Conservation (phyloP, 2,797 vertebrate genomes). For the Botia kubotai region DNA sequence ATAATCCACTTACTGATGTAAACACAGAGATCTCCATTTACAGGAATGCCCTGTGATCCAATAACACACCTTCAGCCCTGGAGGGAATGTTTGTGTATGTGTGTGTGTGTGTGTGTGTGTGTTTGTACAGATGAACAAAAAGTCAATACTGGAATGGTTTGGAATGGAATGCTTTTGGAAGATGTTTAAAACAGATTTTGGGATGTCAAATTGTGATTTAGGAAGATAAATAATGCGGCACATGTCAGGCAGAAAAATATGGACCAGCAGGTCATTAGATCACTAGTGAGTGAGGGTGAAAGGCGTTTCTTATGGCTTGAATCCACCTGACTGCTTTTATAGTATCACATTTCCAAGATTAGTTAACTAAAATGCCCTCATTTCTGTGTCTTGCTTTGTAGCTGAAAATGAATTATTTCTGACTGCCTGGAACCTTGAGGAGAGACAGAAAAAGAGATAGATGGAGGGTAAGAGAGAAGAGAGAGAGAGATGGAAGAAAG, state of each 20-base stretch:
- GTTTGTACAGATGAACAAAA: slow-evolving; percentile 30
- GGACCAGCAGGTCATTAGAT: not conserved
- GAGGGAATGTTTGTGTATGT: slow-evolving; percentile 33
- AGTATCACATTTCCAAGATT: slow-evolving; percentile 14
- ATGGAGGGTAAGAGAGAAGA: slow-evolving; percentile 26
- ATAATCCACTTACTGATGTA: slow-evolving; percentile 80
- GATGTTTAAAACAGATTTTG: slow-evolving; percentile 32
- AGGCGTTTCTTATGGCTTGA: not conserved
- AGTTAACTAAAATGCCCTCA: slow-evolving; percentile 34
- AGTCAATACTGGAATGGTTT: slow-evolving; percentile 16
- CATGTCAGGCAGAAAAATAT: not conserved
- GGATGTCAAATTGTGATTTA: not conserved
- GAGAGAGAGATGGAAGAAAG: slow-evolving; percentile 24
- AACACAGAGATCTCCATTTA: slow-evolving; percentile 73
- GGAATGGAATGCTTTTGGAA: not conserved
- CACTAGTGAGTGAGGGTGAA: not conserved
- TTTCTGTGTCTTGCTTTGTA: slow-evolving; percentile 51
- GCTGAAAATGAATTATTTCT: slow-evolving; percentile 64
- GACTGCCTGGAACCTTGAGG: slow-evolving; percentile 55
- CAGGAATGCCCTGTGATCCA: slow-evolving; percentile 67
- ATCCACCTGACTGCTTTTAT: slow-evolving; percentile 13
- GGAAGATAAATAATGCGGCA: not conserved
- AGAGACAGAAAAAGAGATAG: slow-evolving; percentile 52
- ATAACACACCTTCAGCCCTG: slow-evolving; percentile 56
- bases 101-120: slow-evolving; percentile 17